Percentiles rank a stretch among this genome's conserved stretches.
These are phyloP conservation scores for Neolamprologus falcicula DNA, from an alignment of 2,113 vertebrate species.

Conservation along the genomic window DNA sequence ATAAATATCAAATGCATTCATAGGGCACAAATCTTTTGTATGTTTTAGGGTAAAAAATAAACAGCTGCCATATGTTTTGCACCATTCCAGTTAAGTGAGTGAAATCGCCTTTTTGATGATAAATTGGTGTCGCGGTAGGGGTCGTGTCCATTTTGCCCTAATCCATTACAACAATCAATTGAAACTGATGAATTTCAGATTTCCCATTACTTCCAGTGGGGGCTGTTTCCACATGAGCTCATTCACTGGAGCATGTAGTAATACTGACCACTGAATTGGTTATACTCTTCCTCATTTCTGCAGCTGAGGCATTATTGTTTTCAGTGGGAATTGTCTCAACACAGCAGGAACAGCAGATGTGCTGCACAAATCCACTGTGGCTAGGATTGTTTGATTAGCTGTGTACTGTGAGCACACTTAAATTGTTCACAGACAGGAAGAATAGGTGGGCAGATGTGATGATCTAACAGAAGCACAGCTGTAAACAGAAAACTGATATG, in stretches of 20 bases:
- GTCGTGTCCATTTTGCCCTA: not conserved
- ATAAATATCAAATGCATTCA: not conserved
- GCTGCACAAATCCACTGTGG: not conserved
- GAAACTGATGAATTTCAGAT: not conserved
- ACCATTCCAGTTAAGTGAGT: not conserved
- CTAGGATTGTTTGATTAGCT: not conserved
- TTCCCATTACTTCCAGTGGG: not conserved
- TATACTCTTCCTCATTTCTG: not conserved
- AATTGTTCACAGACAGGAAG: not conserved
- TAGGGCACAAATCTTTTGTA: not conserved
- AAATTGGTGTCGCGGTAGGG: not conserved
- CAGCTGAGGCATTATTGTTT: conserved; percentile 11
- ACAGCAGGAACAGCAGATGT: conserved; percentile 9
- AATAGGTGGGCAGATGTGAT: not conserved
- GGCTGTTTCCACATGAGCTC: not conserved
- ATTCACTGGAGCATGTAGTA: not conserved
- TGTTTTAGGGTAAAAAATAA: not conserved
- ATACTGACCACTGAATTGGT: conserved; percentile 6
- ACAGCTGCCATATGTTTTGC: not conserved
- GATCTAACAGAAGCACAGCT: not conserved
- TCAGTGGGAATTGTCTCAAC: not conserved
- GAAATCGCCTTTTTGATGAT: not conserved
- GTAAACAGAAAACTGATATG: not conserved
- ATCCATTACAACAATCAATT: not conserved
- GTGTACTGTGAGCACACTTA: not conserved